A percentile compares a stretch with the other conserved stretches of the same genome.
Conservation (phyloP, 2,113 vertebrate species). For the Indicator maculatus region DNA sequence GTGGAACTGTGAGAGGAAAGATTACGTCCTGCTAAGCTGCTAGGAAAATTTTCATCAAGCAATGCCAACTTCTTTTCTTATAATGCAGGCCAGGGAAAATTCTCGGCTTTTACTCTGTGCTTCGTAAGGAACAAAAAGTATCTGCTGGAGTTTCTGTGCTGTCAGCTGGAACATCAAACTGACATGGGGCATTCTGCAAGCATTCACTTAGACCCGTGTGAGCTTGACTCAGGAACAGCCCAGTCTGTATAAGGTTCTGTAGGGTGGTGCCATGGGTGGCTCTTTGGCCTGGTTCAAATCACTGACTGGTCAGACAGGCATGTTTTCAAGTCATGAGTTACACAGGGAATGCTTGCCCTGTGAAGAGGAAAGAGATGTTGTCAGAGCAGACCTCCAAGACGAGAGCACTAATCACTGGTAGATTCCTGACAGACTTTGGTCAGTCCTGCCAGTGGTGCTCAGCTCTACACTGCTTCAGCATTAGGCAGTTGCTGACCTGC, state of each 20-base stretch:
- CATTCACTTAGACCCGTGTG: neutral
- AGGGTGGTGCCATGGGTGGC: neutral
- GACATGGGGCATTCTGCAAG: neutral
- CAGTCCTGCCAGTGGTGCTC: neutral
- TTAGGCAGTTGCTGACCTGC: neutral
- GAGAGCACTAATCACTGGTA: neutral
- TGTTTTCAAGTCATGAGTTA: neutral
- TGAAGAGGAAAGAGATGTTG: neutral
- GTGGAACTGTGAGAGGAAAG: conserved; percentile 4
- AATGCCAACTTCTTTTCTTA: conserved; percentile 7
- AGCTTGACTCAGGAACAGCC: neutral
- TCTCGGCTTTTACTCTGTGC: neutral
- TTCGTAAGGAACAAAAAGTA: neutral
- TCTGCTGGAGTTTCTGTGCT: conserved; percentile 8
- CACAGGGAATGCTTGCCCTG: neutral
- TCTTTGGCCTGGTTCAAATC: neutral
- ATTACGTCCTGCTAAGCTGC: conserved; percentile 33
- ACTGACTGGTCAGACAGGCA: neutral
- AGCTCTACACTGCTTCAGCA: neutral
- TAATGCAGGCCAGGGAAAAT: neutral
- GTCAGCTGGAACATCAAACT: neutral
- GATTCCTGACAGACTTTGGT: neutral
- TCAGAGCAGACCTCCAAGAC: neutral
- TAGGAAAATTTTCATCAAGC: conserved; percentile 30
- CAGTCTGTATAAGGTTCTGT: neutral